These are phyloP conservation scores for Hirundo rustica DNA, from an alignment of 2,797 vertebrate species.

Conservation along the genomic window DNA sequence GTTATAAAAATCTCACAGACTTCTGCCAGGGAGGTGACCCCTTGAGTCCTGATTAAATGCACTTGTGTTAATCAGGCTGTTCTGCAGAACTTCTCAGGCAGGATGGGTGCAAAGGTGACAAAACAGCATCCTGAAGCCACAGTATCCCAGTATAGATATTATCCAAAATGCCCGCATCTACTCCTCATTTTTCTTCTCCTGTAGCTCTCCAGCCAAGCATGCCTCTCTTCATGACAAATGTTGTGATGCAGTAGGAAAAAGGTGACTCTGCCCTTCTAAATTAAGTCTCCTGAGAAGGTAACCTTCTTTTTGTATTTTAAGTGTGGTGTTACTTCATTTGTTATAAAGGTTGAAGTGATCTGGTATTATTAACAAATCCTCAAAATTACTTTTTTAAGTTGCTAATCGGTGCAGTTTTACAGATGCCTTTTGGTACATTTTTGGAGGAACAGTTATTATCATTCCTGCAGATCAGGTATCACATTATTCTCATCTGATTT, in stretches of 20 bases:
- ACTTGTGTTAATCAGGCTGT: neutral
- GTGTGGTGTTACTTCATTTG: neutral
- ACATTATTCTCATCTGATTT: neutral
- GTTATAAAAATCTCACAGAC: neutral
- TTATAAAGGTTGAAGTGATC: neutral
- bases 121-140: neutral
- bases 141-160: neutral
- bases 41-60: neutral
- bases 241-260: neutral
- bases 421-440: neutral
- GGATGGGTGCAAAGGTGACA: constrained; percentile 17
- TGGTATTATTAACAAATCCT: neutral
- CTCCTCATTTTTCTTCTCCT: neutral
- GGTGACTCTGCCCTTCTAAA: neutral
- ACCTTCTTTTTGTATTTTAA: neutral
- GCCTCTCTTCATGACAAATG: neutral
- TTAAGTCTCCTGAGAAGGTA: neutral
- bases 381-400: neutral
- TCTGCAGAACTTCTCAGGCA: neutral
- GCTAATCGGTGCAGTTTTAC: neutral
- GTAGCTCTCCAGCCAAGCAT: neutral
- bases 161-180: neutral
- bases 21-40: constrained; percentile 11
- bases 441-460: neutral
- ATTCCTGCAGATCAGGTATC: neutral